Evolutionary conservation across 2,797 vertebrate species (phyloP).

Genomic region (Onychomys torridus): DNA sequence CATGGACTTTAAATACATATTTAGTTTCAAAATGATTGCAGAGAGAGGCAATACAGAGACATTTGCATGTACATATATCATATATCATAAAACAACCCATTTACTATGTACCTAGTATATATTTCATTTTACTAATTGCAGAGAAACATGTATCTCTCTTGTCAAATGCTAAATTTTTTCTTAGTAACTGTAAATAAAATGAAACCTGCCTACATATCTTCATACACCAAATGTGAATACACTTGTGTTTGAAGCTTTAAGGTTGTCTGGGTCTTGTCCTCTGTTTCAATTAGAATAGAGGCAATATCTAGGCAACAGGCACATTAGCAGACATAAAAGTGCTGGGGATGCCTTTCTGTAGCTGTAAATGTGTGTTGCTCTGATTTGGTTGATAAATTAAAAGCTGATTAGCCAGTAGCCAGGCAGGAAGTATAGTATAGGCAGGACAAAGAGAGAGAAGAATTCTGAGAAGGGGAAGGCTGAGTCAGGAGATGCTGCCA

Average conservation of each 20-base stretch:
- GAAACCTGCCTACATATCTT: not conserved
- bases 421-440: too few species aligned
- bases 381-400: too few species aligned
- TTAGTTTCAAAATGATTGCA: not conserved
- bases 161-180: not conserved
- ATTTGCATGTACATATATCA: not conserved
- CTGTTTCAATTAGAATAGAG: slow-evolving; percentile 37
- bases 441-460: too few species aligned
- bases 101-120: not conserved
- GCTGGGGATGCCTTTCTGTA: too few species aligned
- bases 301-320: slow-evolving; percentile 49
- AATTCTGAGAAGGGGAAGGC: too few species aligned
- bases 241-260: slow-evolving; percentile 37
- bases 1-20: not conserved
- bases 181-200: not conserved
- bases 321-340: not conserved
- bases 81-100: not conserved
- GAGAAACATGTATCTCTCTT: not conserved
- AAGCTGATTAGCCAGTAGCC: too few species aligned
- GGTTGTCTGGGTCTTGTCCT: not conserved
- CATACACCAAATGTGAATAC: not conserved
- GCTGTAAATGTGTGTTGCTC: too few species aligned
- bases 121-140: not conserved
- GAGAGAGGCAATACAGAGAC: not conserved
- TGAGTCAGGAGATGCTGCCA: too few species aligned